These are phyloP conservation scores for Caenorhabditis uteleia DNA, from an alignment of 2,888 invertebrate genomes.

Conservation along the genomic window DNA sequence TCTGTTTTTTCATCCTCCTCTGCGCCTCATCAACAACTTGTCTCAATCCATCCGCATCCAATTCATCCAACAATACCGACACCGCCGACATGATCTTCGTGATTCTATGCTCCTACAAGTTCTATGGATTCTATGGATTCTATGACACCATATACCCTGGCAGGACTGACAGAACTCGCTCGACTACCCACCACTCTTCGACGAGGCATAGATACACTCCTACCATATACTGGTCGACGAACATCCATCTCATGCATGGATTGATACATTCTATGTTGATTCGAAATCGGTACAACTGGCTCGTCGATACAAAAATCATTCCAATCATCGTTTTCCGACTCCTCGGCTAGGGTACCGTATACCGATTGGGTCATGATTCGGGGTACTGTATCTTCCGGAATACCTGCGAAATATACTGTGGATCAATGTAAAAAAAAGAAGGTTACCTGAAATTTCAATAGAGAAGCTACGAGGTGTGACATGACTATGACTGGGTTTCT, in stretches of 20 bases:
- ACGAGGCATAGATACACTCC: constrained; percentile 38
- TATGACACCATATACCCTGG: constrained; percentile 29
- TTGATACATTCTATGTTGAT: constrained; percentile 37
- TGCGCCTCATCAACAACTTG: constrained; percentile 60
- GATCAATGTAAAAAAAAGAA: no score
- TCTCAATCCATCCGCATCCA: constrained; percentile 52
- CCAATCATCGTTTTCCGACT: constrained; percentile 38
- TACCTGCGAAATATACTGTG: no score
- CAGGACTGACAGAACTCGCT: constrained; percentile 48
- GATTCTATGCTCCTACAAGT: constrained; percentile 50
- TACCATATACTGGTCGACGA: constrained; percentile 10
- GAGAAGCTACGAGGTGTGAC: neutral
- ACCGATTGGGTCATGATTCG: constrained; percentile 34
- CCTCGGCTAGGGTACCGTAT: constrained; percentile 21
- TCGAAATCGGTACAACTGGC: constrained; percentile 32
- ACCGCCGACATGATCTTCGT: constrained; percentile 60
- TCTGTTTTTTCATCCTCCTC: constrained; percentile 56
- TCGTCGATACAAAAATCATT: constrained; percentile 43
- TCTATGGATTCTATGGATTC: neutral
- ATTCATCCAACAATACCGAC: constrained; percentile 56
- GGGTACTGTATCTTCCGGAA: no score
- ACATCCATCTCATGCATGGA: constrained; percentile 42
- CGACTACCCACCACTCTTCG: constrained; percentile 32
- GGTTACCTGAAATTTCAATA: no score
- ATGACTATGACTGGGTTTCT: constrained; percentile 4